Conservation (phyloP, 2,797 vertebrate species). For the Siniperca scherzeri region DNA sequence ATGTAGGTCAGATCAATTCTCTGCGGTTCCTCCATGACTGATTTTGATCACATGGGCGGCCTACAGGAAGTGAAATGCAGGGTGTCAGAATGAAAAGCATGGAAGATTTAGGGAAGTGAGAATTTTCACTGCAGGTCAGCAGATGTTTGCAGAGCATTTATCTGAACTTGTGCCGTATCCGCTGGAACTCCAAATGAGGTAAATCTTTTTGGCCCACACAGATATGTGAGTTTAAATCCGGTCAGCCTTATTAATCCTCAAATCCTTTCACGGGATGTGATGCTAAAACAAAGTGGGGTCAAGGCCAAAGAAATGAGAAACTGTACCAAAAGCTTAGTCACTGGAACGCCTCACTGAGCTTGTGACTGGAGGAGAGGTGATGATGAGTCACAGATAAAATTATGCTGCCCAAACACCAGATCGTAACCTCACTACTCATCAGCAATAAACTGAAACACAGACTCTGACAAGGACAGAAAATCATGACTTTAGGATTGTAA, state of each 20-base stretch:
- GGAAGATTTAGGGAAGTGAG: slow-evolving; percentile 50
- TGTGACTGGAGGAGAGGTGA: slow-evolving; percentile 32
- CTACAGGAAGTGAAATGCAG: slow-evolving; percentile 20
- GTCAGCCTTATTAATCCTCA: slow-evolving; percentile 40
- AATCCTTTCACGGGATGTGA: slow-evolving; percentile 49
- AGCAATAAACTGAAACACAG: background rate
- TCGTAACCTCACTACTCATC: slow-evolving; percentile 22
- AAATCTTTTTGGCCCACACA: background rate
- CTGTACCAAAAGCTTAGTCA: slow-evolving; percentile 43
- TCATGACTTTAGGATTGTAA: background rate
- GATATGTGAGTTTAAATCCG: slow-evolving; percentile 33
- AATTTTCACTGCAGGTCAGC: slow-evolving; percentile 27
- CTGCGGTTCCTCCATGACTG: slow-evolving; percentile 86
- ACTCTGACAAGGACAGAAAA: background rate
- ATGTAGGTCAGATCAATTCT: slow-evolving; percentile 92
- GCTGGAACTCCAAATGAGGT: background rate
- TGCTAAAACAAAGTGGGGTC: slow-evolving; percentile 39
- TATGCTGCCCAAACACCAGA: slow-evolving; percentile 12
- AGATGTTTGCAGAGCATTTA: slow-evolving; percentile 31
- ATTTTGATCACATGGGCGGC: slow-evolving; percentile 44
- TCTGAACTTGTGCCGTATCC: slow-evolving; percentile 21
- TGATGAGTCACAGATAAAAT: slow-evolving; percentile 31
- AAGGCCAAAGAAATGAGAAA: slow-evolving; percentile 25
- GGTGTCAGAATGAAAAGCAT: slow-evolving; percentile 1
- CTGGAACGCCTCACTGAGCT: background rate